These are phyloP conservation scores for Polyergus mexicanus DNA, from an alignment of 1,140 invertebrate genomes.

Conservation along the genomic window DNA sequence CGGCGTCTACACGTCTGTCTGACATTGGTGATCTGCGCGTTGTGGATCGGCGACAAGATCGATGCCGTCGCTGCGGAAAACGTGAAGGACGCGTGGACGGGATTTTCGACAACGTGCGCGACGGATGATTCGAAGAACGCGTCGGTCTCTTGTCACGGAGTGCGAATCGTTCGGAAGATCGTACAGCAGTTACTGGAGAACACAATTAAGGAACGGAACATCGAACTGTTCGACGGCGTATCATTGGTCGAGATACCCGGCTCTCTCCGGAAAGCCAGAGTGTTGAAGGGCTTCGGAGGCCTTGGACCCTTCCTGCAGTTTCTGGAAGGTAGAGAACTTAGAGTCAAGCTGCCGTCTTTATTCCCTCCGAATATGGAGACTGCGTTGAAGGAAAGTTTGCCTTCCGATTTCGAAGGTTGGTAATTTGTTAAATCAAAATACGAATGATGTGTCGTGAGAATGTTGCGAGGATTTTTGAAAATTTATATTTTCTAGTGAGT, in stretches of 20 bases:
- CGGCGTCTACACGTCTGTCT: constrained; percentile 32
- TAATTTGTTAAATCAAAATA: background rate
- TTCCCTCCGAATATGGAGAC: constrained; percentile 80
- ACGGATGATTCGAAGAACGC: constrained; percentile 79
- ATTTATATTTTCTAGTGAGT: constrained; percentile 69
- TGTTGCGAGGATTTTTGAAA: background rate
- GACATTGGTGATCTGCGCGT: constrained; percentile 33
- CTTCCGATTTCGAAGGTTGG: constrained; percentile 74
- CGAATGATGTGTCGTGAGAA: background rate
- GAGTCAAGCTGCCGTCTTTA: constrained; percentile 90
- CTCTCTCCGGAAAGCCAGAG: constrained; percentile 83
- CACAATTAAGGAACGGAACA: constrained; percentile 78
- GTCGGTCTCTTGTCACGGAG: constrained; percentile 86
- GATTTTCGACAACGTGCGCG: constrained; percentile 78
- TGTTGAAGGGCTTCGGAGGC: constrained; percentile 86
- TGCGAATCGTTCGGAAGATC: constrained; percentile 85
- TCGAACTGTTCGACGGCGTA: constrained; percentile 89
- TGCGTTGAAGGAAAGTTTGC: constrained; percentile 77
- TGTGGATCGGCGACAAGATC: background rate
- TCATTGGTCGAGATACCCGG: constrained; percentile 86
- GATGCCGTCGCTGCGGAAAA: constrained; percentile 11
- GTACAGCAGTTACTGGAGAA: constrained; percentile 85
- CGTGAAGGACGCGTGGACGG: constrained; percentile 74
- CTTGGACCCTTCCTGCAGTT: constrained; percentile 89
- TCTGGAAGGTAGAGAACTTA: constrained; percentile 90